These are phyloP conservation scores for Brachypteracias leptosomus DNA, from an alignment of 2,113 vertebrate species.

Conservation along the genomic window DNA sequence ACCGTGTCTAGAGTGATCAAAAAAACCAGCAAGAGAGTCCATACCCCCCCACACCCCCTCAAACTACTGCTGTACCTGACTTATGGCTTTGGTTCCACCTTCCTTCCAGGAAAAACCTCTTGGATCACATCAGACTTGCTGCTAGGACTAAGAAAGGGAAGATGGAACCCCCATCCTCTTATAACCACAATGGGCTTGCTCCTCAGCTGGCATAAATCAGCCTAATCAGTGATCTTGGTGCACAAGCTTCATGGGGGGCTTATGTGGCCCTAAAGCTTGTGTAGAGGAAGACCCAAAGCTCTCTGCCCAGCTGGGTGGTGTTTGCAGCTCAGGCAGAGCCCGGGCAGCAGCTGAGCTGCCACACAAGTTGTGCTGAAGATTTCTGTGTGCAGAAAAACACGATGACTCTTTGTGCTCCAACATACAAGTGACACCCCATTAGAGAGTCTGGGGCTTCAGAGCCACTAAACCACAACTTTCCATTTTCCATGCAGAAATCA, in stretches of 20 bases:
- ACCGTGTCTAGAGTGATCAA: background rate
- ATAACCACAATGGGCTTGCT: rapidly evolving
- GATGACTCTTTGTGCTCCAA: background rate
- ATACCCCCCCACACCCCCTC: rapidly evolving
- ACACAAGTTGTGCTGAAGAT: background rate
- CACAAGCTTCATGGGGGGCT: background rate
- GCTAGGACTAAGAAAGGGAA: rapidly evolving
- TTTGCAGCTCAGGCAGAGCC: background rate
- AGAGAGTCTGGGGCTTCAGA: background rate
- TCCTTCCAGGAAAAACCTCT: background rate
- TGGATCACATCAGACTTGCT: rapidly evolving
- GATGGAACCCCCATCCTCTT: rapidly evolving
- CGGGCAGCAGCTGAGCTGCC: background rate
- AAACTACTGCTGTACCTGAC: background rate
- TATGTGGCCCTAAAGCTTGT: too few relatives aligned
- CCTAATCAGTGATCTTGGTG: background rate
- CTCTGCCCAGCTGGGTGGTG: background rate
- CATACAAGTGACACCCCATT: background rate
- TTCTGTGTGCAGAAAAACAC: background rate
- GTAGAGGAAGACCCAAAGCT: background rate
- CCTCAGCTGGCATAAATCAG: background rate
- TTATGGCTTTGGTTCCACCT: background rate
- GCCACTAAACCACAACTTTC: background rate
- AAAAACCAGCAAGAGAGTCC: background rate
- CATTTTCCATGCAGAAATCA: background rate